Evolutionary conservation across 2,888 invertebrate species (phyloP).

Genomic region (Colletes collaris): DNA sequence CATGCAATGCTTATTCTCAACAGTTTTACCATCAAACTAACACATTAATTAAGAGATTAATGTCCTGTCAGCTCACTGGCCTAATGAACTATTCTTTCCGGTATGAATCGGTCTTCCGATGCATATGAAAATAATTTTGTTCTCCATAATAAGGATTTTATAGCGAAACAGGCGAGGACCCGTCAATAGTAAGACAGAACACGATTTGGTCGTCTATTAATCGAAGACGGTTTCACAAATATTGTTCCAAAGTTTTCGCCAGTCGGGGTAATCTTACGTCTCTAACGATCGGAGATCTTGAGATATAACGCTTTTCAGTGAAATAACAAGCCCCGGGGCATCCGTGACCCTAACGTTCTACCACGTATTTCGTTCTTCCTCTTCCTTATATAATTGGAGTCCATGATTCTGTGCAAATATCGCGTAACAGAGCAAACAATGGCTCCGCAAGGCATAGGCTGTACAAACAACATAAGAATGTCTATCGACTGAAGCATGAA

Average conservation of each 20-base stretch:
- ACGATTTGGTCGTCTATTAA: constrained; percentile 53
- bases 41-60: too few relatives aligned
- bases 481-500: constrained; percentile 33
- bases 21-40: too few relatives aligned
- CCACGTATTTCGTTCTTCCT: constrained; percentile 62
- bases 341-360: constrained; percentile 62
- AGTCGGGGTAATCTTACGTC: constrained; percentile 52
- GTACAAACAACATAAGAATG: constrained; percentile 53
- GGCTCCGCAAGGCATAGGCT: constrained; percentile 34
- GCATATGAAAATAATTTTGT: too few relatives aligned
- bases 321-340: constrained; percentile 74
- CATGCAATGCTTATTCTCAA: too few relatives aligned
- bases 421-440: constrained; percentile 67
- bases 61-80: too few relatives aligned
- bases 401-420: constrained; percentile 73
- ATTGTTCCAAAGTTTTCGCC: constrained; percentile 60
- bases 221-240: constrained; percentile 50
- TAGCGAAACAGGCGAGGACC: too few relatives aligned
- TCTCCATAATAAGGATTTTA: too few relatives aligned
- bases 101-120: too few relatives aligned
- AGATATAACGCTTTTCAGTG: constrained; percentile 71
- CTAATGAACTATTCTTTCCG: too few relatives aligned
- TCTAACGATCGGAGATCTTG: constrained; percentile 67
- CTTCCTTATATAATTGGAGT: constrained; percentile 65
- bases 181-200: constrained; percentile 6